phyloP scores from a whole-genome alignment of 2,113 vertebrate genomes.

The Hydropotes inermis region DNA sequence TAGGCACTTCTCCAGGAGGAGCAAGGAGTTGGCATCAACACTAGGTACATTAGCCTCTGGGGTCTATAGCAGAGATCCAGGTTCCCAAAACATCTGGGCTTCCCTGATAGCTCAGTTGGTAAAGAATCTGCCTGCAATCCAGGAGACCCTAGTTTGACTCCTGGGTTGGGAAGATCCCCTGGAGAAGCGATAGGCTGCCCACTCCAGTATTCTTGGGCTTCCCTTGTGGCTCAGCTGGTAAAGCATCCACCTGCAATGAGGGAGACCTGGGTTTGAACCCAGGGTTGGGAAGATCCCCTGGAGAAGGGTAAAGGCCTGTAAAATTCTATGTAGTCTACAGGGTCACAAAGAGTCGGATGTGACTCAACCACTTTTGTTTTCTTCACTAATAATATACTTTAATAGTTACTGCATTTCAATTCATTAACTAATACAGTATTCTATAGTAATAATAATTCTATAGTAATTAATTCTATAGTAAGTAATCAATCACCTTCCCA shows the following conservation, averaged over 20 bases:
- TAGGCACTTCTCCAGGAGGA: background rate
- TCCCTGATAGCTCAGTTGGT: background rate
- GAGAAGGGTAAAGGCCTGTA: background rate
- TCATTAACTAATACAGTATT: background rate
- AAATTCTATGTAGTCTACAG: background rate
- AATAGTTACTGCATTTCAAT: background rate
- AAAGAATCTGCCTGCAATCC: background rate
- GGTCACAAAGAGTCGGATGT: fast-evolving
- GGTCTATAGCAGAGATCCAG: background rate
- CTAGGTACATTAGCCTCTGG: background rate
- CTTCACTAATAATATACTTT: background rate
- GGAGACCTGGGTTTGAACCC: background rate
- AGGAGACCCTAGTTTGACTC: background rate
- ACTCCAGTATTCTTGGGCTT: background rate
- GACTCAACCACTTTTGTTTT: background rate
- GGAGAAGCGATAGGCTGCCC: background rate
- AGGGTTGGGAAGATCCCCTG: background rate
- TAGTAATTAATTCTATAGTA: background rate
- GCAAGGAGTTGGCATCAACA: background rate
- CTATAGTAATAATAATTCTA: background rate
- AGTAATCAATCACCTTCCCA: background rate
- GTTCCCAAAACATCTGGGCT: background rate
- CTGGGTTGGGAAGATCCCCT: background rate
- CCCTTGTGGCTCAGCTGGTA: background rate
- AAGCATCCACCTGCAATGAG: background rate